Percentiles rank a stretch among this genome's conserved stretches.
Evolutionary conservation across 2,113 vertebrate species (phyloP).

Genomic region (Paedocypris sp.): DNA sequence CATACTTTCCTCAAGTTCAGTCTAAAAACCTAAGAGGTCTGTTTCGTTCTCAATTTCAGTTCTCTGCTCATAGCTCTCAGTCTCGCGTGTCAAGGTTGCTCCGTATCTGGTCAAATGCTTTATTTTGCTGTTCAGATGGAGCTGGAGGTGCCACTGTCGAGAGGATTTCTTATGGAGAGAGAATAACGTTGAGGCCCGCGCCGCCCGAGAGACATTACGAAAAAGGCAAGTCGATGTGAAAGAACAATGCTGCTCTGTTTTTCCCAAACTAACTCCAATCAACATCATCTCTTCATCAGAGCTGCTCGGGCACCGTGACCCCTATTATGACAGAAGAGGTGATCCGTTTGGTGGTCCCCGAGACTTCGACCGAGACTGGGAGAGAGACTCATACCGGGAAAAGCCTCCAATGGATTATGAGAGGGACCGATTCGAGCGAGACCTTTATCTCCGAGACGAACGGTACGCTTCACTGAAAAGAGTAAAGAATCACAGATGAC

Average conservation of each 20-base stretch:
- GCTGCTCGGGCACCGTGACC: conserved; percentile 70
- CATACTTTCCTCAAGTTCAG: no score
- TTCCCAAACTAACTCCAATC: not conserved
- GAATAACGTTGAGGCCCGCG: conserved; percentile 85
- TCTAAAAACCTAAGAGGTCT: no score
- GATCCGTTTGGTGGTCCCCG: conserved; percentile 75
- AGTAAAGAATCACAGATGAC: no score
- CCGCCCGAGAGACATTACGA: conserved; percentile 75
- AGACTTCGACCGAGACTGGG: conserved; percentile 81
- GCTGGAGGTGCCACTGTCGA: conserved; percentile 74
- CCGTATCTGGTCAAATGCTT: not conserved
- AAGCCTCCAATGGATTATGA: conserved; percentile 75
- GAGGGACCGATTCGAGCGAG: conserved; percentile 81
- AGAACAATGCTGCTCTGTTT: not conserved
- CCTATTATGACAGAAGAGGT: conserved; percentile 75
- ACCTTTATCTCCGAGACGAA: conserved; percentile 78
- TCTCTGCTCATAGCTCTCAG: no score
- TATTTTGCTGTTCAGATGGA: conserved; percentile 20
- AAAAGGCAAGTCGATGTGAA: conserved; percentile 64
- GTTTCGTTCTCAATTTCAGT: no score
- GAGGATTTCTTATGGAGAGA: conserved; percentile 88
- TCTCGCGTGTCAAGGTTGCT: no score
- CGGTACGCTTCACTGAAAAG: no score
- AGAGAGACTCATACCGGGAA: conserved; percentile 63
- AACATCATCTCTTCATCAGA: conserved; percentile 54